Evolutionary conservation across 2,888 invertebrate species (phyloP), one percentile per base, ranked within the genome.

Genomic region (Agrochola circellaris): DNA sequence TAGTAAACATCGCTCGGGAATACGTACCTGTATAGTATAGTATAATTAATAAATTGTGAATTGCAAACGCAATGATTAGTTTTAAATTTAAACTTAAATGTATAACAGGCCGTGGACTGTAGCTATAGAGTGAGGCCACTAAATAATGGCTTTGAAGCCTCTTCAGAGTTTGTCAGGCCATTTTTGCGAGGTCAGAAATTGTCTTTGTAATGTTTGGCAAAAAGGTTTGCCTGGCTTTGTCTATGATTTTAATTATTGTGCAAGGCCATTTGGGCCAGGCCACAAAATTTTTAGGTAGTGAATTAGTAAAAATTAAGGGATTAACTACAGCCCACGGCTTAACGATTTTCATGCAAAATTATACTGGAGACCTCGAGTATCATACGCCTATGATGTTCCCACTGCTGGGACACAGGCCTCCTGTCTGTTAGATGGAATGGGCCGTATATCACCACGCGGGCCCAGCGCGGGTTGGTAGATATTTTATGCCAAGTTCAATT

Each of bases 11-110:
- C 74, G 88, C 84, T 88, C 82, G 82, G 85, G 71, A 82, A 64
- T 72, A 75, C 74, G 87, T 83, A 83, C 88, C 88, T 89, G 87
- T 84, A 73, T 89, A 89, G n/a, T 3, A 1, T 30, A 34, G 87
- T 45, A 38, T 73, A 76, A 72, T 76, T 69, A 67, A 71, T 76
- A 73, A 60, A 85, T 83, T 81, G 75, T 73, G 20, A 66, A 54
- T n/a, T 5, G 62, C 13, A 38, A 17, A 48, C 48, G 70, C 87
- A 87, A 80, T 82, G 76, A 51, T 66, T 84, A 75, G 67, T 61
- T 68, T 34, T 81, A 73, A 51, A 80, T 61, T 54, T 73, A 78
- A 79, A 67, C 42, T 51, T 62, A 38, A 48, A n/a, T 58, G 6
- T 72, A 38, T 65, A 34, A n/a, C 0, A 58, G 34, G 69, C 77